phyloP scores from a whole-genome alignment of 2,888 invertebrate genomes.

The Mesochorus sp. region DNA sequence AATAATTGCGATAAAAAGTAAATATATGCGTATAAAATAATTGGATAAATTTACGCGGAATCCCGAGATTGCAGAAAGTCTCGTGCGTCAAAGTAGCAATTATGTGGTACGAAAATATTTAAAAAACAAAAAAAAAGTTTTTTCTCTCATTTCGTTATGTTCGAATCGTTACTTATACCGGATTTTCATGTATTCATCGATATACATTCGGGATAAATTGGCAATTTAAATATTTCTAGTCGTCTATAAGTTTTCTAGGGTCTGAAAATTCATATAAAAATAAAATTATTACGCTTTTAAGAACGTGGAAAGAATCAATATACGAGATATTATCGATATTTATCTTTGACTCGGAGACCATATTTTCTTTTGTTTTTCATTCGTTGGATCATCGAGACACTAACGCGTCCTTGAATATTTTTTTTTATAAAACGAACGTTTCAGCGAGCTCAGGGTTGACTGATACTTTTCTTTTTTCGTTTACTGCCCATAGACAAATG shows the following conservation, averaged over 20 bases:
- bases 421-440: too few relatives aligned
- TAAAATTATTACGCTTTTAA: constrained; percentile 56
- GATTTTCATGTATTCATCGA: not conserved
- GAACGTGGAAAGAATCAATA: constrained; percentile 22
- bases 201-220: constrained; percentile 28
- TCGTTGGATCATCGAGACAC: constrained; percentile 22
- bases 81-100: constrained; percentile 21
- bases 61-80: constrained; percentile 25
- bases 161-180: constrained; percentile 7
- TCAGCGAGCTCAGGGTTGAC: too few relatives aligned
- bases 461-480: too few relatives aligned
- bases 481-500: too few relatives aligned
- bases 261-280: constrained; percentile 63
- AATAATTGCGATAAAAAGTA: not conserved
- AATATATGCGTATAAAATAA: not conserved
- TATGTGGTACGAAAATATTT: constrained; percentile 65
- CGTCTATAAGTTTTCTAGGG: constrained; percentile 26
- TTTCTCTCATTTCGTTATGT: not conserved
- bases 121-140: constrained; percentile 44
- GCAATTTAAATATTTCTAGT: constrained; percentile 51
- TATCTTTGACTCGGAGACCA: constrained; percentile 35
- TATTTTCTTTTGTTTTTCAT: not conserved
- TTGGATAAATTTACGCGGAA: constrained; percentile 13
- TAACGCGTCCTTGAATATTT: constrained; percentile 29
- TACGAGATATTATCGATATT: constrained; percentile 51